Evolutionary conservation across 2,113 vertebrate genomes (phyloP).

Genomic region (Drymodes brunneopygia): DNA sequence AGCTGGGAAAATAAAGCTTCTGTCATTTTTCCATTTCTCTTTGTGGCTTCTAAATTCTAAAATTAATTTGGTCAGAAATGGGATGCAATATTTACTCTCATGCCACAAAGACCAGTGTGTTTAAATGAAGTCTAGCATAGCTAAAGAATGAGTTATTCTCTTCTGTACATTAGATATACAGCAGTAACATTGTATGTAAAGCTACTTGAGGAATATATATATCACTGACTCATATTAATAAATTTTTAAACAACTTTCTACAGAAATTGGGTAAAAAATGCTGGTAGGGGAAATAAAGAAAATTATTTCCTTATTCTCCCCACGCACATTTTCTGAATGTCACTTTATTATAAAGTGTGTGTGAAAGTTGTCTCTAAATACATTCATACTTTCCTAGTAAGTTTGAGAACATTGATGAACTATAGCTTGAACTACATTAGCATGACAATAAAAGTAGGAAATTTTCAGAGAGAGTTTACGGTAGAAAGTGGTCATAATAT

Average conservation of each 20-base stretch:
- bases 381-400: not conserved
- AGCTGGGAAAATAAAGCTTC: not conserved
- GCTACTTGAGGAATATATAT: not conserved
- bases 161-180: not conserved
- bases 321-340: accelerated
- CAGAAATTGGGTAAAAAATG: not conserved
- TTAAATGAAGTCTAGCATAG: not conserved
- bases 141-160: not conserved
- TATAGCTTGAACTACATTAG: not conserved
- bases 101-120: not conserved
- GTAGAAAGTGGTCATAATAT: not conserved
- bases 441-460: not conserved
- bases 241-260: not conserved
- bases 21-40: not conserved
- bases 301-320: not conserved
- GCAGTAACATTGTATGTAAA: not conserved
- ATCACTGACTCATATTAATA: not conserved
- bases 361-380: not conserved
- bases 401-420: not conserved
- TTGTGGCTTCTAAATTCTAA: not conserved
- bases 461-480: not conserved
- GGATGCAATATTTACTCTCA: not conserved
- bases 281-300: not conserved
- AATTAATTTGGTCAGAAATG: not conserved
- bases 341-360: not conserved